Conservation (phyloP, 2,113 vertebrate genomes). For the Sialia sialis region DNA sequence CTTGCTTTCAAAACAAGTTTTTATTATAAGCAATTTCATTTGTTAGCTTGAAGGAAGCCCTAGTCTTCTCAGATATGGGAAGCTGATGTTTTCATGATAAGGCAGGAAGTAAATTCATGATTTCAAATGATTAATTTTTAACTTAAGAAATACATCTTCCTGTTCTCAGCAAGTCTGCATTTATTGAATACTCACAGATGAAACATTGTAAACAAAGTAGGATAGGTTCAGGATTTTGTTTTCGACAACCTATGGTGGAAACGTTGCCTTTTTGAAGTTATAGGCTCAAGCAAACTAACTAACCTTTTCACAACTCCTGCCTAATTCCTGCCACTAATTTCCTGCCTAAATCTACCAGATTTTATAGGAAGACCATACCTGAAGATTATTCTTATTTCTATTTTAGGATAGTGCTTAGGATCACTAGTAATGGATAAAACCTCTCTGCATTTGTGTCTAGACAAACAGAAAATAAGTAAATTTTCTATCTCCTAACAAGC, state of each 20-base stretch:
- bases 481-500: not conserved
- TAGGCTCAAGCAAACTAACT: not conserved
- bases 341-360: not conserved
- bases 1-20: not conserved
- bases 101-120: not conserved
- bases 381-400: not conserved
- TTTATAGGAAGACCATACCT: not conserved
- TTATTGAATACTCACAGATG: not conserved
- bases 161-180: not conserved
- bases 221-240: not conserved
- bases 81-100: not conserved
- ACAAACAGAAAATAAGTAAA: not conserved
- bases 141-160: not conserved
- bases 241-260: not conserved
- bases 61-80: not conserved
- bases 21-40: not conserved
- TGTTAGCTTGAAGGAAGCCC: slow-evolving; percentile 5
- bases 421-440: not conserved
- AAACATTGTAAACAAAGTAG: not conserved
- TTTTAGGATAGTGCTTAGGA: not conserved
- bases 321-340: not conserved
- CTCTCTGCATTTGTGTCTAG: not conserved
- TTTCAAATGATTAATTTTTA: slow-evolving; percentile 1
- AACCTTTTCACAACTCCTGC: not conserved
- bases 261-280: not conserved